Evolutionary conservation across 2,113 vertebrate genomes (phyloP).

Genomic region (Corydoras maculifer): DNA sequence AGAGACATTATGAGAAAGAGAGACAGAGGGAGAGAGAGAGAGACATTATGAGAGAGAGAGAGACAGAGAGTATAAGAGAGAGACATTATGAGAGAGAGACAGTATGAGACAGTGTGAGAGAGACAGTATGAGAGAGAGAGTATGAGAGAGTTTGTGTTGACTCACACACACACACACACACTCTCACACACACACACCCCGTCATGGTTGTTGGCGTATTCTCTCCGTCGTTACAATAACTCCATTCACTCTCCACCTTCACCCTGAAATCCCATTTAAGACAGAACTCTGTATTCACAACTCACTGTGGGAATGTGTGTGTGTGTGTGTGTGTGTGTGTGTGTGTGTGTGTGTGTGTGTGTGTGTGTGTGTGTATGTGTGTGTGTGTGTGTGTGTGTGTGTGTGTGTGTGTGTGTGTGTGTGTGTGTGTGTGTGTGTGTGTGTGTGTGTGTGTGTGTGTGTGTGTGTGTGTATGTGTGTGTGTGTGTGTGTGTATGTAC

Average conservation of each 20-base stretch:
- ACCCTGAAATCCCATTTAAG: slow-evolving; percentile 70
- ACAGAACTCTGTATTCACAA: slow-evolving; percentile 68
- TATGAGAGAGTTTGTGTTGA: too few relatives aligned
- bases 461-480: slow-evolving; percentile 64
- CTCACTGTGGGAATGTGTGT: slow-evolving; percentile 66
- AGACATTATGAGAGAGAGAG: too few relatives aligned
- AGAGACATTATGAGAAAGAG: too few relatives aligned
- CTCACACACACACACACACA: too few relatives aligned
- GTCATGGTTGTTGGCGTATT: slow-evolving; percentile 18
- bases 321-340: slow-evolving; percentile 45
- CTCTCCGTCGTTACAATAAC: slow-evolving; percentile 64
- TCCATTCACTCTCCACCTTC: slow-evolving; percentile 68
- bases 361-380: neutral
- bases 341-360: neutral
- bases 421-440: slow-evolving; percentile 5
- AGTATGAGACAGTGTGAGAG: too few relatives aligned
- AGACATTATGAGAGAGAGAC: too few relatives aligned
- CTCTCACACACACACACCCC: neutral
- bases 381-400: neutral
- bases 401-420: too few relatives aligned
- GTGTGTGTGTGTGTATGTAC: slow-evolving; percentile 8
- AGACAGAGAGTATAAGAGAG: too few relatives aligned
- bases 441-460: slow-evolving; percentile 7
- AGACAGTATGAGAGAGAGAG: too few relatives aligned
- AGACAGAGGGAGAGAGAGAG: too few relatives aligned